Evolutionary conservation across 2,113 vertebrate genomes (phyloP).

Genomic region (Zapornia atra): DNA sequence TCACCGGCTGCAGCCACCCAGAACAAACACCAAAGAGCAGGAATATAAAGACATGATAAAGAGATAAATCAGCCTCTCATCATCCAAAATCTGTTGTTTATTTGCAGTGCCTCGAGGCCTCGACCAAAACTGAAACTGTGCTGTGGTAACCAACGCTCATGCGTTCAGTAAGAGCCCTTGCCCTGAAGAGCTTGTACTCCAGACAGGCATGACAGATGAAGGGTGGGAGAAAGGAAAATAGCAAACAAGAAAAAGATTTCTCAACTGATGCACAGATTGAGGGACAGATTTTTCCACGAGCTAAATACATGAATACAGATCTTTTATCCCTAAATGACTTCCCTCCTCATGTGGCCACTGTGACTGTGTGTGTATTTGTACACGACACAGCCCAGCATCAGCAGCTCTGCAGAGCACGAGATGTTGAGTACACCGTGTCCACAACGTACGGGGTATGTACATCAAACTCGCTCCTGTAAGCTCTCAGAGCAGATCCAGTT

Average conservation of each 20-base stretch:
- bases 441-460: neutral
- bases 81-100: neutral
- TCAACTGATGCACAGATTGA: slow-evolving; percentile 51
- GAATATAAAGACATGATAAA: neutral
- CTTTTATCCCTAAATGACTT: slow-evolving; percentile 50
- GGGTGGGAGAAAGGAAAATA: slow-evolving; percentile 62
- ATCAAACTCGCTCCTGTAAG: neutral
- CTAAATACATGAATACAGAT: slow-evolving; percentile 38
- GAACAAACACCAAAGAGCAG: neutral
- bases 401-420: neutral
- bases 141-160: neutral
- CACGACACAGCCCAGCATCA: neutral
- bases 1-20: neutral
- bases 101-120: neutral
- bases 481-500: neutral
- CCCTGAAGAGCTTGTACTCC: slow-evolving; percentile 26
- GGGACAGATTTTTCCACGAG: slow-evolving; percentile 61
- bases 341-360: neutral
- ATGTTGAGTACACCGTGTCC: neutral
- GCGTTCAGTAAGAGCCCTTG: neutral
- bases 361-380: neutral
- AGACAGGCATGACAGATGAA: slow-evolving; percentile 61
- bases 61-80: neutral
- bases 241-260: slow-evolving; percentile 52
- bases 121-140: neutral